A percentile compares a stretch with the other conserved stretches of the same genome.
These are phyloP conservation scores for Pollenia angustigena DNA, from an alignment of 2,888 invertebrate genomes.

Conservation along the genomic window DNA sequence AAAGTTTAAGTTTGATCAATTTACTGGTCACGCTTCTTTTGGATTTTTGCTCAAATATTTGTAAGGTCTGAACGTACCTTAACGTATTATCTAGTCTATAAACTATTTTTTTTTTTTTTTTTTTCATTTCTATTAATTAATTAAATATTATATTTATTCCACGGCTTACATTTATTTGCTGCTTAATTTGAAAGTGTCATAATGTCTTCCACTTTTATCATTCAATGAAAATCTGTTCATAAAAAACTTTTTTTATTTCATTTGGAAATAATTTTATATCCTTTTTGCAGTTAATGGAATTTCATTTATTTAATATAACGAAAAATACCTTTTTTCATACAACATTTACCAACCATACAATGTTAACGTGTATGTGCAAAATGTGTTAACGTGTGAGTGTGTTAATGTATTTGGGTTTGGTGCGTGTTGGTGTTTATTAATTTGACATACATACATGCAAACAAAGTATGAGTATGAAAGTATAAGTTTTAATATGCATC, in stretches of 20 bases:
- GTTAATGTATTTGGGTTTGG: neutral
- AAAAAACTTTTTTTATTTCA: neutral
- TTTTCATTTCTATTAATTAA: no score
- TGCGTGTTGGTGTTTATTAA: conserved; percentile 41
- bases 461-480: conserved; percentile 31
- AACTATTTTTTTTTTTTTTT: no score
- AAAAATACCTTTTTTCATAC: conserved; percentile 11
- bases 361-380: neutral
- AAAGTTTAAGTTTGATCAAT: no score
- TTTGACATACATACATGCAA: conserved; percentile 26
- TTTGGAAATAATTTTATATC: neutral
- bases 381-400: neutral
- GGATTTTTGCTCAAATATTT: no score
- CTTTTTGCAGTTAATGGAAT: conserved; percentile 21
- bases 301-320: conserved; percentile 29
- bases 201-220: neutral
- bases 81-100: no score
- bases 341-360: neutral
- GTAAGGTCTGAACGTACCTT: no score
- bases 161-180: no score
- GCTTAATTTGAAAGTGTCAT: no score
- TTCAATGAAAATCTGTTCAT: conserved; percentile 27
- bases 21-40: no score
- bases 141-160: no score
- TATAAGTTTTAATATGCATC: conserved; percentile 56